A percentile compares a stretch with the other conserved stretches of the same genome.
Evolutionary conservation across 2,113 vertebrate genomes (phyloP).

Genomic region (Odontophorus gujanensis): DNA sequence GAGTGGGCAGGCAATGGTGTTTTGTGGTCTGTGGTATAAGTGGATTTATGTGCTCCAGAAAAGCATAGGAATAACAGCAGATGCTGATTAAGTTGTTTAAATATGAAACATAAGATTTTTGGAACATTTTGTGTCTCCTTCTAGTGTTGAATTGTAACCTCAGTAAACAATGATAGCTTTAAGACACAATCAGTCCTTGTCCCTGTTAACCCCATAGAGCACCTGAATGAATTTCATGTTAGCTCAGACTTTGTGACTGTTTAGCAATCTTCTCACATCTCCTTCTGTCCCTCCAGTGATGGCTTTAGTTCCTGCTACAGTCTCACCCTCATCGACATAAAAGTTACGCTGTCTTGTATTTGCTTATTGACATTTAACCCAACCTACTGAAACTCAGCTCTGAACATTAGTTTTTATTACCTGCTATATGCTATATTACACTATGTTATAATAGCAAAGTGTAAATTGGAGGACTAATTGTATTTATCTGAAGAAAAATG

Average conservation of each 20-base stretch:
- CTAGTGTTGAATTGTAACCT: background rate
- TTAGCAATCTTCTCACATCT: background rate
- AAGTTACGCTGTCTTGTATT: background rate
- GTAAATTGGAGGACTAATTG: conserved; percentile 1
- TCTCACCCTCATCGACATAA: fast-evolving
- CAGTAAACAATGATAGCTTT: background rate
- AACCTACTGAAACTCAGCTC: background rate
- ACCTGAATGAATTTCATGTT: background rate
- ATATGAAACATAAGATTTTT: background rate
- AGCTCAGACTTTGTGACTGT: background rate
- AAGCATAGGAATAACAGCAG: background rate
- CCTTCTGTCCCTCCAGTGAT: background rate
- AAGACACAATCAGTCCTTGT: background rate
- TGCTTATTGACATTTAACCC: background rate
- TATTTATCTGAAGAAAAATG: background rate
- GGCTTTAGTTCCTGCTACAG: background rate
- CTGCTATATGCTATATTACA: conserved; percentile 17
- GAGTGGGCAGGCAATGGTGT: background rate
- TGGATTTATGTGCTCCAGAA: background rate
- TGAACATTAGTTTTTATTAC: conserved; percentile 31
- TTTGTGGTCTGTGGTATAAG: background rate
- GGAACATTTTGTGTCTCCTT: background rate
- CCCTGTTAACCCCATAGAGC: fast-evolving
- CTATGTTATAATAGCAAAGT: conserved; percentile 19
- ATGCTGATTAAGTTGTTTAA: background rate